A percentile compares a stretch with the other conserved stretches of the same genome.
phyloP scores from a whole-genome alignment of 1,140 invertebrate species.

The Drosophila hydei region DNA sequence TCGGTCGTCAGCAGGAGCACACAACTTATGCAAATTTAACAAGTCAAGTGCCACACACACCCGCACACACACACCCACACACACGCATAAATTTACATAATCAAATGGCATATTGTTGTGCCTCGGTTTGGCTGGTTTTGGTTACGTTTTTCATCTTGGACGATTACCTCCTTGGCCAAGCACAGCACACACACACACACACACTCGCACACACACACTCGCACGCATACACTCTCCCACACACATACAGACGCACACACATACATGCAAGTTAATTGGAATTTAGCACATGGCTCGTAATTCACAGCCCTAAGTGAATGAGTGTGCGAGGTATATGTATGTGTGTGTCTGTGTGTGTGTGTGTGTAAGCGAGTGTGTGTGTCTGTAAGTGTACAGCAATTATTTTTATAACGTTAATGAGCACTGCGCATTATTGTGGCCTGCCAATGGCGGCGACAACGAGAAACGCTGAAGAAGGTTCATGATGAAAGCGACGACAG shows the following conservation, averaged over 20 bases:
- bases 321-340: background rate
- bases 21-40: conserved; percentile 75
- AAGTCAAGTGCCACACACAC: conserved; percentile 60
- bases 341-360: conserved; percentile 26
- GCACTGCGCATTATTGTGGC: conserved; percentile 70
- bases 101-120: conserved; percentile 73
- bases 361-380: conserved; percentile 17
- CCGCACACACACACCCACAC: conserved; percentile 11
- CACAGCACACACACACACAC: conserved; percentile 12
- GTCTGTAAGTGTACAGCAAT: conserved; percentile 63
- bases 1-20: conserved; percentile 40
- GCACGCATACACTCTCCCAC: conserved; percentile 5
- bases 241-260: conserved; percentile 7
- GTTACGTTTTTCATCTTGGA: conserved; percentile 53
- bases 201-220: conserved; percentile 9
- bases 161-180: conserved; percentile 63
- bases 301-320: conserved; percentile 38
- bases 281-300: conserved; percentile 68
- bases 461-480: background rate
- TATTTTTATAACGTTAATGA: conserved; percentile 82
- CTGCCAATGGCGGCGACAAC: conserved; percentile 34
- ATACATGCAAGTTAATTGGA: conserved; percentile 67
- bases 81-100: conserved; percentile 62
- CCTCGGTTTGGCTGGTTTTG: conserved; percentile 10
- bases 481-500: conserved; percentile 29